Percentiles rank a stretch among this genome's conserved stretches.
Conservation (phyloP, 2,888 invertebrate genomes). For the Acronicta leporina region DNA sequence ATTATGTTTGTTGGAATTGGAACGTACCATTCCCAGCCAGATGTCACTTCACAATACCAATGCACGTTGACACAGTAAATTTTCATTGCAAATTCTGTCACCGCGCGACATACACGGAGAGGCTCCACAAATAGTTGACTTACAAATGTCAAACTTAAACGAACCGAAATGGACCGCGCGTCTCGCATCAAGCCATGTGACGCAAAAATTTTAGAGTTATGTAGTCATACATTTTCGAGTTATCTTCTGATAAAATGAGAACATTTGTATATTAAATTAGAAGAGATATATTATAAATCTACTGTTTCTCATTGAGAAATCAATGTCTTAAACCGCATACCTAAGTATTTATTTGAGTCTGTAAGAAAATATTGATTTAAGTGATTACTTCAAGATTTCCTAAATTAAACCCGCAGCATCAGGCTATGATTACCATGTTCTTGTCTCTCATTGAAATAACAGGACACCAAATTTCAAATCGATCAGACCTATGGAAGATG, state of each 20-base stretch:
- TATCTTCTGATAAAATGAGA: slow-evolving; percentile 15
- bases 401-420: too few species aligned
- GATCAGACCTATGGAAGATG: too few species aligned
- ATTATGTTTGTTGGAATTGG: slow-evolving; percentile 58
- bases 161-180: slow-evolving; percentile 81
- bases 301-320: too few species aligned
- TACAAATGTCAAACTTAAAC: slow-evolving; percentile 88
- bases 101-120: slow-evolving; percentile 77
- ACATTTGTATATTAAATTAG: slow-evolving; percentile 2
- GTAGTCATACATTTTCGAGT: slow-evolving; percentile 34
- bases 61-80: slow-evolving; percentile 82
- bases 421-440: too few species aligned
- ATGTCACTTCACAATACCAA: slow-evolving; percentile 80
- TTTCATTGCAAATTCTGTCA: slow-evolving; percentile 87
- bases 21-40: slow-evolving; percentile 68
- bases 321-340: too few species aligned
- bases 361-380: too few species aligned
- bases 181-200: slow-evolving; percentile 60
- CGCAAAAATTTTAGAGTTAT: slow-evolving; percentile 51
- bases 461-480: too few species aligned
- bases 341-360: too few species aligned
- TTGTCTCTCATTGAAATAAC: too few species aligned
- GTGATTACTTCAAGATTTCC: too few species aligned
- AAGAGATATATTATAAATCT: not conserved
- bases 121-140: slow-evolving; percentile 82